These are phyloP conservation scores for Theretra japonica DNA, from an alignment of 2,888 invertebrate species.

Conservation along the genomic window DNA sequence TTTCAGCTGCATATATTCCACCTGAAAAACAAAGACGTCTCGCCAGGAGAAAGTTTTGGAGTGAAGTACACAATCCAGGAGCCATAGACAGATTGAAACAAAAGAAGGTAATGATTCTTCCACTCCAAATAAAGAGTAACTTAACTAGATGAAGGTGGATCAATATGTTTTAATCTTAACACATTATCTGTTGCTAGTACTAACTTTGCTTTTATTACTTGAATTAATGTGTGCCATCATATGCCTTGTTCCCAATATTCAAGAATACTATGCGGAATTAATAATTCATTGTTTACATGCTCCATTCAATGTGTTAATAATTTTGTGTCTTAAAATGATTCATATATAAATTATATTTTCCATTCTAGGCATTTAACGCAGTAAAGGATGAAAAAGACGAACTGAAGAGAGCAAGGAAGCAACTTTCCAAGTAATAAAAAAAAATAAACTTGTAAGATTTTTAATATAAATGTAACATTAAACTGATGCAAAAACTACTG, in stretches of 20 bases:
- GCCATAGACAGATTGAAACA: slow-evolving; percentile 67
- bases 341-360: no score
- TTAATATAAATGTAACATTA: slow-evolving; percentile 19
- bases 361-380: slow-evolving; percentile 68
- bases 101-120: slow-evolving; percentile 60
- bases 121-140: no score
- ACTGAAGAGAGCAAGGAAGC: slow-evolving; percentile 65
- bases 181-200: no score
- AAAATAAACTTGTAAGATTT: slow-evolving; percentile 25
- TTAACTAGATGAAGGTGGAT: no score
- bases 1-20: slow-evolving; percentile 87
- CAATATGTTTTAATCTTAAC: no score
- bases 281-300: no score
- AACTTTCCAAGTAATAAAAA: slow-evolving; percentile 65
- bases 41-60: slow-evolving; percentile 85
- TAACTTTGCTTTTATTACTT: no score
- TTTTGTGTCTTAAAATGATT: no score
- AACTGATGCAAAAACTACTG: slow-evolving; percentile 1
- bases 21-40: slow-evolving; percentile 86
- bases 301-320: no score
- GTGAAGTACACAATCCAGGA: slow-evolving; percentile 74
- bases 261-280: no score
- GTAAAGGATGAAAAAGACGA: slow-evolving; percentile 68
- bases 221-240: no score
- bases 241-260: no score